A percentile compares a stretch with the other conserved stretches of the same genome.
phyloP scores from a whole-genome alignment of 1,140 invertebrate genomes.

The Chymomyza costata region DNA sequence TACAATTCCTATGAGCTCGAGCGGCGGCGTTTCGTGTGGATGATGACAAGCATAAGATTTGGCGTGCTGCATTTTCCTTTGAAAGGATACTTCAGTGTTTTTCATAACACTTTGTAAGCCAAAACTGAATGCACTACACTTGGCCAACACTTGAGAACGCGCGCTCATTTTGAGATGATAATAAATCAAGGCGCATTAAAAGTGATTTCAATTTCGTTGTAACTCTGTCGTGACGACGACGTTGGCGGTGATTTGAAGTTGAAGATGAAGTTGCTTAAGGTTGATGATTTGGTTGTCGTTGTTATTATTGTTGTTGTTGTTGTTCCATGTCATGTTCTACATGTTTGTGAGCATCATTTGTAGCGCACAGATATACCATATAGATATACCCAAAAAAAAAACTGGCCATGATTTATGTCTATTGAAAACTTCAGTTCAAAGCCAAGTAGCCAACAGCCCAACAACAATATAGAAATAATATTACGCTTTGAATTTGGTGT shows the following conservation, averaged over 20 bases:
- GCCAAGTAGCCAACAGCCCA: too few relatives aligned
- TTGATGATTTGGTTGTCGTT: constrained; percentile 34
- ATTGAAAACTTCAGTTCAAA: constrained; percentile 40
- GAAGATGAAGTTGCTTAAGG: constrained; percentile 31
- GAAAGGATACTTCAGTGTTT: constrained; percentile 54
- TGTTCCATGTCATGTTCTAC: constrained; percentile 67
- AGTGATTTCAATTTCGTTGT: constrained; percentile 67
- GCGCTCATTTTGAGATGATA: too few relatives aligned
- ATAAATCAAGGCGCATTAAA: constrained; percentile 70
- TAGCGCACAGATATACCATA: neutral
- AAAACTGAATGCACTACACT: too few relatives aligned
- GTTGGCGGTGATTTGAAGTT: constrained; percentile 11
- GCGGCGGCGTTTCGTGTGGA: constrained; percentile 23
- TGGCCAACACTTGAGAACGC: too few relatives aligned
- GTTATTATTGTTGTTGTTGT: constrained; percentile 31
- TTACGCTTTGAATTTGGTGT: too few relatives aligned
- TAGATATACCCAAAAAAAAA: neutral
- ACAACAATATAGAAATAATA: constrained; percentile 16
- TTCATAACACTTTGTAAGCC: constrained; percentile 51
- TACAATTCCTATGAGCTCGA: constrained; percentile 57
- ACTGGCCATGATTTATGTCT: constrained; percentile 66
- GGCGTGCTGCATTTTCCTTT: constrained; percentile 38
- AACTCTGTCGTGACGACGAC: constrained; percentile 11
- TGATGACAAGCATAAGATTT: constrained; percentile 46
- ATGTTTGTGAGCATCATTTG: constrained; percentile 52